phyloP scores from a whole-genome alignment of 2,888 invertebrate genomes.

The Drosophila seclusa region DNA sequence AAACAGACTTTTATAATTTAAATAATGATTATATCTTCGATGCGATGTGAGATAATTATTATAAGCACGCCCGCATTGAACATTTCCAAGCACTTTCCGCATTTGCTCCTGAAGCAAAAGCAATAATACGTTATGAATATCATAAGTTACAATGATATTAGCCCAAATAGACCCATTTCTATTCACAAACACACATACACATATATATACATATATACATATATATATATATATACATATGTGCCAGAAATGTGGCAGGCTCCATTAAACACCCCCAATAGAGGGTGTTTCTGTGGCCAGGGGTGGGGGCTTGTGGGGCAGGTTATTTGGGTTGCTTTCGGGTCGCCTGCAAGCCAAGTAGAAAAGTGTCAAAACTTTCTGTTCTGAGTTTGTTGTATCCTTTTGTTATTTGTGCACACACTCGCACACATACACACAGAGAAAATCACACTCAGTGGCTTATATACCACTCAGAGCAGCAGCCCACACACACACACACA shows the following conservation, averaged over 20 bases:
- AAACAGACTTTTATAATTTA: neutral
- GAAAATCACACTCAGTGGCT: slow-evolving; percentile 19
- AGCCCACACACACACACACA: slow-evolving; percentile 25
- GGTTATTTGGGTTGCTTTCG: slow-evolving; percentile 58
- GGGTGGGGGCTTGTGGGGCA: slow-evolving; percentile 29
- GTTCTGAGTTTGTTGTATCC: slow-evolving; percentile 73
- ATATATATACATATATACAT: slow-evolving; percentile 4
- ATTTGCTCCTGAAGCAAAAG: slow-evolving; percentile 35
- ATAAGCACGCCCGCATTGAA: slow-evolving; percentile 6
- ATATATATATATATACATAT: slow-evolving; percentile 34
- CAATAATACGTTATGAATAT: slow-evolving; percentile 70
- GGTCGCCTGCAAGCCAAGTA: slow-evolving; percentile 75
- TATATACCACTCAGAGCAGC: slow-evolving; percentile 39
- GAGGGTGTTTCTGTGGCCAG: slow-evolving; percentile 3
- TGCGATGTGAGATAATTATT: slow-evolving; percentile 21
- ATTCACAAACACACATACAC: slow-evolving; percentile 31
- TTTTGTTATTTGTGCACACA: slow-evolving; percentile 64
- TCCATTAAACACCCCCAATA: slow-evolving; percentile 69
- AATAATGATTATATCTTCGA: slow-evolving; percentile 6
- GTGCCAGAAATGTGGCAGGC: slow-evolving; percentile 61
- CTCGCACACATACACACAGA: slow-evolving; percentile 16
- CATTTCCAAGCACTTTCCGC: slow-evolving; percentile 5
- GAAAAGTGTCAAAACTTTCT: slow-evolving; percentile 79
- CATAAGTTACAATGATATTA: slow-evolving; percentile 76
- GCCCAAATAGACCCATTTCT: slow-evolving; percentile 75